Percentiles rank a stretch among this genome's conserved stretches.
These are phyloP conservation scores for Lasiommata megera DNA, from an alignment of 2,888 invertebrate species.

Conservation along the genomic window DNA sequence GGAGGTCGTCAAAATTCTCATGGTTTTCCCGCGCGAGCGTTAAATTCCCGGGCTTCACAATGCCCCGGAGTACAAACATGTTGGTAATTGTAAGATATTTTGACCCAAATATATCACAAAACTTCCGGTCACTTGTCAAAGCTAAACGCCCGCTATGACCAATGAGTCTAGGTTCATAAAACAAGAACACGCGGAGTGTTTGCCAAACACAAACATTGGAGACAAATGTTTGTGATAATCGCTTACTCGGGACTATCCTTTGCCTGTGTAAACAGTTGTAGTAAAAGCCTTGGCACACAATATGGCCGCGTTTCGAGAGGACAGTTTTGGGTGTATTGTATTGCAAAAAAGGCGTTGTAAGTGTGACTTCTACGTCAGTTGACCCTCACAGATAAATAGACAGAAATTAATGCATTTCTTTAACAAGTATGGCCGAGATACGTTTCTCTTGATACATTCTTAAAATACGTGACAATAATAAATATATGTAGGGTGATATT, in stretches of 20 bases:
- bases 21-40: too few relatives aligned
- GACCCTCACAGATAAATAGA: too few relatives aligned
- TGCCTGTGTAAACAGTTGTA: conserved; percentile 12
- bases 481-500: too few relatives aligned
- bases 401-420: too few relatives aligned
- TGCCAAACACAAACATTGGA: conserved; percentile 10
- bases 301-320: background rate
- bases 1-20: too few relatives aligned
- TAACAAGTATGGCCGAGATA: too few relatives aligned
- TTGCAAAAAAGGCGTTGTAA: too few relatives aligned
- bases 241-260: conserved; percentile 3
- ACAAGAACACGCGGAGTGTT: conserved; percentile 6
- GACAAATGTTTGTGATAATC: conserved; percentile 16
- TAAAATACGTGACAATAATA: too few relatives aligned
- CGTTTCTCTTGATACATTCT: too few relatives aligned
- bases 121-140: background rate
- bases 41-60: too few relatives aligned
- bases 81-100: background rate
- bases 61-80: too few relatives aligned
- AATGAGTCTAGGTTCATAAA: background rate
- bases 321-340: background rate
- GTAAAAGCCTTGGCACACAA: conserved; percentile 3
- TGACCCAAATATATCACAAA: background rate
- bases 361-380: too few relatives aligned
- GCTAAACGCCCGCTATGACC: background rate